A percentile compares a stretch with the other conserved stretches of the same genome.
Conservation (phyloP, 2,113 vertebrate species). For the Tiliqua scincoides region DNA sequence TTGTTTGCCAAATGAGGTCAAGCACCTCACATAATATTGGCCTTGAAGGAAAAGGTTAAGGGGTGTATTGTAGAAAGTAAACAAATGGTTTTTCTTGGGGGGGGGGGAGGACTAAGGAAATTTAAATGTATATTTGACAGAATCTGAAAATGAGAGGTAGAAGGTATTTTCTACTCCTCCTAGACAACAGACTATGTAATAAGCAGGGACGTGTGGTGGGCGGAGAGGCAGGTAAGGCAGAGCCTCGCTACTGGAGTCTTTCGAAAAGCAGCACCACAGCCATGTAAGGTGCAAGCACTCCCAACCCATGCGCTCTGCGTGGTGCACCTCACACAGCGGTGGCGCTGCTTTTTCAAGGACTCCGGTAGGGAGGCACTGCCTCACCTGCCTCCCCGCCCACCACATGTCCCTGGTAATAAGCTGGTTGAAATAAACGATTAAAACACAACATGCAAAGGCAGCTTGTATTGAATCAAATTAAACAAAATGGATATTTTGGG, state of each 20-base stretch:
- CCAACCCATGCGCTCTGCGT: no score
- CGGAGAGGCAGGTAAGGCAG: no score
- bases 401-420: no score
- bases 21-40: conserved; percentile 44
- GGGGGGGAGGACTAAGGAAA: background rate
- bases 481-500: background rate
- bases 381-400: no score
- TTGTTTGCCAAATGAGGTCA: background rate
- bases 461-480: background rate
- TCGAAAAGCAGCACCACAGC: no score
- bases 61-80: conserved; percentile 12
- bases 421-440: background rate
- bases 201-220: no score
- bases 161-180: background rate
- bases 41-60: conserved; percentile 1
- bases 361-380: no score
- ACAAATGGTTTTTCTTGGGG: background rate
- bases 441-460: background rate
- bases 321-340: no score
- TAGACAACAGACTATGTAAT: no score
- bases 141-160: accelerated
- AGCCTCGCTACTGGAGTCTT: no score
- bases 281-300: no score
- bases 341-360: no score
- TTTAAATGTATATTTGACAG: accelerated